Conservation (phyloP, 2,888 invertebrate species). For the Petrophora chlorosata region DNA sequence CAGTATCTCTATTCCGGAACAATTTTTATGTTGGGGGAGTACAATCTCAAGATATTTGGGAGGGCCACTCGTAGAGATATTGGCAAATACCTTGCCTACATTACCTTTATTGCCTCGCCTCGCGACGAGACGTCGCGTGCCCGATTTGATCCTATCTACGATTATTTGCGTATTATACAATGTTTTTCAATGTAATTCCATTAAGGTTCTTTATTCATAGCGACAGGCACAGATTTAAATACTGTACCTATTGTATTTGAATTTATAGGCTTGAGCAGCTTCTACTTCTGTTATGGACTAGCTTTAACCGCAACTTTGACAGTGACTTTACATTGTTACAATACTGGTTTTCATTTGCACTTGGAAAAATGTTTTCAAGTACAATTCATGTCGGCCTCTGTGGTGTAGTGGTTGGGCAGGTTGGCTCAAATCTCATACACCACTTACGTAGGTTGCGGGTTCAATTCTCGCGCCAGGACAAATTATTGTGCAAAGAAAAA, state of each 20-base stretch:
- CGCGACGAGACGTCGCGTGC: conserved; percentile 75
- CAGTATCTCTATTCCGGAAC: conserved; percentile 83
- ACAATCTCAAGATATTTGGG: conserved; percentile 82
- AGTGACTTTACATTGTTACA: neutral
- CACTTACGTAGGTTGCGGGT: too few species aligned
- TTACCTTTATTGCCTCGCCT: conserved; percentile 81
- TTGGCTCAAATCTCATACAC: too few species aligned
- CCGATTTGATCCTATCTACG: conserved; percentile 70
- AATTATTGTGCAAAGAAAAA: too few species aligned
- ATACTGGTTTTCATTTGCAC: neutral
- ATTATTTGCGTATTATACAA: conserved; percentile 73
- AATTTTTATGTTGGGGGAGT: conserved; percentile 83
- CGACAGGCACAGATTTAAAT: conserved; percentile 33
- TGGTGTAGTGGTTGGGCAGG: too few species aligned
- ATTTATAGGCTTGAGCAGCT: conserved; percentile 10
- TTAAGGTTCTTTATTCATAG: conserved; percentile 56
- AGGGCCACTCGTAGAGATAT: conserved; percentile 81
- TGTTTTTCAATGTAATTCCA: conserved; percentile 66
- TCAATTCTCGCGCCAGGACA: too few species aligned
- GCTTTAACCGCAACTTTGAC: neutral
- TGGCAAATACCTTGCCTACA: conserved; percentile 82
- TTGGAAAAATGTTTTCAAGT: neutral
- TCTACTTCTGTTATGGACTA: neutral
- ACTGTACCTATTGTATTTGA: conserved; percentile 26
- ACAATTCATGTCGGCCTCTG: too few species aligned